phyloP scores from a whole-genome alignment of 2,113 vertebrate species.

The Xiphophorus maculatus region DNA sequence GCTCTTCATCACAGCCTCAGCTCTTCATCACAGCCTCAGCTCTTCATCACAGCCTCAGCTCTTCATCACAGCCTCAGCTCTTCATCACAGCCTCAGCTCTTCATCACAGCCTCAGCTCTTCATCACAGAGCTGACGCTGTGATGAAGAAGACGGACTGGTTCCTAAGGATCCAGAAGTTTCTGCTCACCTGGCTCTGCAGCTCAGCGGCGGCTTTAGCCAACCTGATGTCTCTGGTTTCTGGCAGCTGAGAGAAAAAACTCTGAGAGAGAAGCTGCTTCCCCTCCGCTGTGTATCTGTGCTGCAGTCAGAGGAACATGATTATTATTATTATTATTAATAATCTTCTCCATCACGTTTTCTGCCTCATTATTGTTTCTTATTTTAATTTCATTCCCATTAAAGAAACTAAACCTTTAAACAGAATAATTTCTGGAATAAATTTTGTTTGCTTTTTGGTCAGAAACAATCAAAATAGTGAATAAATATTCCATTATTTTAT shows the following conservation, averaged over 20 bases:
- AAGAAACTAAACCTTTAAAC: neutral
- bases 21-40: too few species aligned
- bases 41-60: too few species aligned
- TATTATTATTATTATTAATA: too few species aligned
- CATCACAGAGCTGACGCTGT: too few species aligned
- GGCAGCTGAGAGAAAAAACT: slow-evolving; percentile 61
- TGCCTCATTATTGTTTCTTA: too few species aligned
- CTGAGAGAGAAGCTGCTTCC: slow-evolving; percentile 32
- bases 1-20: too few species aligned
- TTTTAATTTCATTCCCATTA: neutral
- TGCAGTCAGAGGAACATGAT: slow-evolving; percentile 12
- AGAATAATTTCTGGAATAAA: neutral
- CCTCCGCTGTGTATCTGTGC: slow-evolving; percentile 56
- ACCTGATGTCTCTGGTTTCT: slow-evolving; percentile 46
- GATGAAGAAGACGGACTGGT: neutral
- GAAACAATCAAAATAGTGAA: neutral
- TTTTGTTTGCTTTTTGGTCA: neutral
- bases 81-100: too few species aligned
- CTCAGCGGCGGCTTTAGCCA: slow-evolving; percentile 66
- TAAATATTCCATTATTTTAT: neutral
- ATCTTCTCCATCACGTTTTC: too few species aligned
- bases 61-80: too few species aligned
- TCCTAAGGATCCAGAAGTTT: neutral
- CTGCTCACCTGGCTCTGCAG: slow-evolving; percentile 86
- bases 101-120: too few species aligned